Base-by-base conservation (phyloP, 2,113 vertebrate species). In the Sigmodon hispidus region DNA sequence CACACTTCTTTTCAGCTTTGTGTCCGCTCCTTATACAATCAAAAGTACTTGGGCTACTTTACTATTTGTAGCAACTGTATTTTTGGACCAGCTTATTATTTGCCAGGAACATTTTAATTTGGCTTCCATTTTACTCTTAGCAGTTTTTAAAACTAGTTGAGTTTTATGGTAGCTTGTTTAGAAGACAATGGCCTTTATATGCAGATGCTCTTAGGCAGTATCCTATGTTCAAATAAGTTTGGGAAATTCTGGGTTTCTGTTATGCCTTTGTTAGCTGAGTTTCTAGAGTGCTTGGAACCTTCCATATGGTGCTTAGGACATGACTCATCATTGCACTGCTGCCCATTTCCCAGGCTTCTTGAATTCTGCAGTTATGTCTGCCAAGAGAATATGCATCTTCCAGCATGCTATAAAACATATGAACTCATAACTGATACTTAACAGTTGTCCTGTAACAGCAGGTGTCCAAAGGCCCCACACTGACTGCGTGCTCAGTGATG, bases 71-170 rank as follows among this genome's bases (percentile, higher is more conserved):
- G 43, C 76, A 36, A 88, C 65, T 70, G 0, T 90, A 61, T 87
- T 96, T 93, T 73, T 92, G 45, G 90, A 93, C 36, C 83, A 93
- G 22, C 13, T 77, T 0, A 94, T 86, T 89, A 76, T 93, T 90
- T 84, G 90, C 61, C 40, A 81, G 87, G 36, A 87, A 77, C 0
- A 77, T 87, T 96, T 96, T 50, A 87, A 22, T 91, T 10, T 61
- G 40, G 34, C 77, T 96, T 94, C 12, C 50, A 3, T 95, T 79
- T 77, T n/a, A n/a, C 36, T 29, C 3, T 73, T 29, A 55, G 79
- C 72, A 83, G 67, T 92, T 93, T 40, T 22, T 65, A 31, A 87
- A n/a, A 67, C 29, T 61, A 7, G 63, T 15, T 89, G 19, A 72
- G 21, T 11, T 80, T 70, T 75, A 11, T 88, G 72, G 52, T 57